A percentile compares a stretch with the other conserved stretches of the same genome.
phyloP scores from a whole-genome alignment of 2,113 vertebrate species.

The Ceyx melanurus region DNA sequence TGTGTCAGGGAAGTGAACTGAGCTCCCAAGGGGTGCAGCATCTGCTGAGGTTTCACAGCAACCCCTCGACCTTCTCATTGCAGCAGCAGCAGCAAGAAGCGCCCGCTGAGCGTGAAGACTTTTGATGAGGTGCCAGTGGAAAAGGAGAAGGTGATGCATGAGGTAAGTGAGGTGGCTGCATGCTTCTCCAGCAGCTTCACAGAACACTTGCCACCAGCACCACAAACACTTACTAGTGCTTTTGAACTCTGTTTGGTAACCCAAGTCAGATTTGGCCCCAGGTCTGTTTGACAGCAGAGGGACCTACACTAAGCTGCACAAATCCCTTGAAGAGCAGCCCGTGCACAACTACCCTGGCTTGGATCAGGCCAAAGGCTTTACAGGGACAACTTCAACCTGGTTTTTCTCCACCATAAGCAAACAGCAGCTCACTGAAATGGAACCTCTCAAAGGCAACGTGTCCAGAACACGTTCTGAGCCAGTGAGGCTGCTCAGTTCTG shows the following conservation, averaged over 20 bases:
- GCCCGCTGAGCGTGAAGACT: constrained; percentile 87
- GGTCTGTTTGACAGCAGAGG: not conserved
- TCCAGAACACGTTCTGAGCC: not conserved
- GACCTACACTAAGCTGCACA: not conserved
- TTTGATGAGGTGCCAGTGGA: constrained; percentile 88
- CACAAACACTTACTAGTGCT: not conserved
- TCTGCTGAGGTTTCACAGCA: not conserved
- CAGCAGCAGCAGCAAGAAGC: constrained; percentile 79
- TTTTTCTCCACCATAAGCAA: not conserved
- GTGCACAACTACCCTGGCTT: not conserved
- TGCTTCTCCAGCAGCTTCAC: not conserved
- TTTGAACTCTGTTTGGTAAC: not conserved
- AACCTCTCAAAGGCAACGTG: not conserved
- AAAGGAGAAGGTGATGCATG: constrained; percentile 75
- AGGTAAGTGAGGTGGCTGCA: constrained; percentile 69
- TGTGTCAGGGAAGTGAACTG: not conserved
- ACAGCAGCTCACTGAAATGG: not conserved
- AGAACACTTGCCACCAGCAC: not conserved
- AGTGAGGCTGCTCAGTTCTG: not conserved
- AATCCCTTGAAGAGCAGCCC: not conserved
- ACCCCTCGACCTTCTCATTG: not conserved
- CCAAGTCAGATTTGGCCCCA: not conserved
- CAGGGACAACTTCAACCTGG: too few species aligned
- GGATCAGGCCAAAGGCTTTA: not conserved
- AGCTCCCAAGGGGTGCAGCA: not conserved